Base-by-base conservation (phyloP, 2,797 vertebrate genomes). In the Leptatherina wallacei region DNA sequence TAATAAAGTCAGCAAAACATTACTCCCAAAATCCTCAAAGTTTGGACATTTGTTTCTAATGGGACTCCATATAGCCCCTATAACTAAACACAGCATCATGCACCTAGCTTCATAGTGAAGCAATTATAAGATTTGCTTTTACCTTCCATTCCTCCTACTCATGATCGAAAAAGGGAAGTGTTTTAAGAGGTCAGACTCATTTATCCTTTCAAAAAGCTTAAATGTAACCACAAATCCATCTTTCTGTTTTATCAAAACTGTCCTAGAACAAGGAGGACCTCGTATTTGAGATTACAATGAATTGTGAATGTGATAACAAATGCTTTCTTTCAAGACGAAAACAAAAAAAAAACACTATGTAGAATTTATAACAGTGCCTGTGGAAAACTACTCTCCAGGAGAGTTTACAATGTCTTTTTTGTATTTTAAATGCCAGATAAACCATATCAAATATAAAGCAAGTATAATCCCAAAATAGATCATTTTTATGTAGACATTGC, bases 401-500 rank as follows among this genome's bases (percentile, higher is more conserved):
- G 35, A 66, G 36, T 63, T 80, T 59, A 66, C 63, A 68, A 59
- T 67, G 29, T 14, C 74, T 18, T 73, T 30, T 77, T 49, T 61
- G 62, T 49, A 40, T 78, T 70, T 78, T 77, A 84, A 82, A 80
- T 82, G 83, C 44, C 75, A 65, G 12, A 65, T 69, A 51, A 8
- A 64, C 68, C 8, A 63, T 65, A 71, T 81, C 20, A 84, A 33
- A 72, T 76, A 85, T 64, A 75, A 84, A 77, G 68, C 35, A 83
- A 76, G 82, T 77, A 75, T 62, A 58, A 81, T 84, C 40, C 64
- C 73, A 70, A 86, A 88, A 81, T 71, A 84, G 67, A 74, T 79
- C 4, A 24, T 75, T 81, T 8, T 92, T 92, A 93, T 92, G 92
- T 84, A 91, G 90, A 91, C 76, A 92, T 96, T 96, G 95, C 95